Conservation (phyloP, 1,140 invertebrate species). For the Drosophila orena region DNA sequence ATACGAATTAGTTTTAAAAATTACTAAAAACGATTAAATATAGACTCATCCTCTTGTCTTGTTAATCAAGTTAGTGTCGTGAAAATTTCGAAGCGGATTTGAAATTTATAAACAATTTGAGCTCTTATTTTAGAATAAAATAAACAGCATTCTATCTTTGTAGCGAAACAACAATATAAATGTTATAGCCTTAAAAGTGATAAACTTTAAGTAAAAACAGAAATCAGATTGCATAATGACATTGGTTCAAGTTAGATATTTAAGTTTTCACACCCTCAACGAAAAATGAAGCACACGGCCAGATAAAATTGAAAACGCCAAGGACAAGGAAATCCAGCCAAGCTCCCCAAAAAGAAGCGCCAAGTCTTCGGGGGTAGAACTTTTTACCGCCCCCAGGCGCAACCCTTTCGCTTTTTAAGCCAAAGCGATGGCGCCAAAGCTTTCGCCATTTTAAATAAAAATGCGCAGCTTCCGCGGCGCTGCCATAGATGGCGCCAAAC, state of each 20-base stretch:
- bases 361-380: constrained; percentile 19
- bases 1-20: too few relatives aligned
- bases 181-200: too few relatives aligned
- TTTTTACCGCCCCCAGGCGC: constrained; percentile 37
- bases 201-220: too few relatives aligned
- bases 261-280: not conserved
- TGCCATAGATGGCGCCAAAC: constrained; percentile 52
- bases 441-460: constrained; percentile 82
- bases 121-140: too few relatives aligned
- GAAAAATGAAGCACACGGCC: not conserved
- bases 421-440: constrained; percentile 75
- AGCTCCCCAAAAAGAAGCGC: constrained; percentile 16
- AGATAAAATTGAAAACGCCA: not conserved
- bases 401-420: constrained; percentile 81
- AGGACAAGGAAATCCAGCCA: not conserved
- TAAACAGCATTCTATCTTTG: too few relatives aligned
- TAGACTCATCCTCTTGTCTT: too few relatives aligned
- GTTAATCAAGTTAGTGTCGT: too few relatives aligned
- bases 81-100: too few relatives aligned
- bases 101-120: too few relatives aligned
- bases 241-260: not conserved
- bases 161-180: too few relatives aligned
- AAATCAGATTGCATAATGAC: not conserved
- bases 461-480: constrained; percentile 39
- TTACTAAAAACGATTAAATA: too few relatives aligned